Evolutionary conservation across 2,888 invertebrate species (phyloP), one percentile per base, ranked within the genome.

Genomic region (Achlya flavicornis): DNA sequence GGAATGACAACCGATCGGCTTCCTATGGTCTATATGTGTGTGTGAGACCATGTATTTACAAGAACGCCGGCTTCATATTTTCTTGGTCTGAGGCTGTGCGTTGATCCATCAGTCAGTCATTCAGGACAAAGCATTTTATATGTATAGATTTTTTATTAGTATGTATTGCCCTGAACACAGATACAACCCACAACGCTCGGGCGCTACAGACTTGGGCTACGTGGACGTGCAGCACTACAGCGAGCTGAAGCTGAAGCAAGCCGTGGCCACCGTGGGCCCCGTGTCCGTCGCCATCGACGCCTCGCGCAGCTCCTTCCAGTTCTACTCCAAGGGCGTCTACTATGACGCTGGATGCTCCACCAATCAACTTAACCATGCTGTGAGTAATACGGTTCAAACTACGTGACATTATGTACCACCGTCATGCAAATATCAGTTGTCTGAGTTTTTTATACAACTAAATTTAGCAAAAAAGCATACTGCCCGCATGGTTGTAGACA

Each of bases 231-330:
- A 96, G 0, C 76, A 91, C 53, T 97, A 97, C 1, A 94, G 95
- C 83, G 98, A 98, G 89, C 84, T 95, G 4, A 95, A 96, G 81
- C 92, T 98, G 78, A 95, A 95, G 91, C 75, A 80, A 69, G 98
- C 98, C 12, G 95, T 98, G 61, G 98, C 98, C 64, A 97, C 97
- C 0, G 87, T 97, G 68, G 98, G 98, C 0, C 98, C 98, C 10
- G 94, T 98, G 60, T 95, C 97, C 8, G 96, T 98, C 61, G 98
- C 97, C 78, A 98, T 98, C 83, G 98, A 98, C 94, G 98, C 98
- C 68, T 96, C 96, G 58, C 97, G 12, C 41, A 41, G 4, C 0
- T 2, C 7, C 12, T 41, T 98, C 96, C 98, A 98, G 91, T 96
- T 97, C 85, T 98, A 98, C 91, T 95, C 95, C 3, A 91, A 94